Base-by-base conservation (phyloP, 2,113 vertebrate genomes). In the Pongo pygmaeus region DNA sequence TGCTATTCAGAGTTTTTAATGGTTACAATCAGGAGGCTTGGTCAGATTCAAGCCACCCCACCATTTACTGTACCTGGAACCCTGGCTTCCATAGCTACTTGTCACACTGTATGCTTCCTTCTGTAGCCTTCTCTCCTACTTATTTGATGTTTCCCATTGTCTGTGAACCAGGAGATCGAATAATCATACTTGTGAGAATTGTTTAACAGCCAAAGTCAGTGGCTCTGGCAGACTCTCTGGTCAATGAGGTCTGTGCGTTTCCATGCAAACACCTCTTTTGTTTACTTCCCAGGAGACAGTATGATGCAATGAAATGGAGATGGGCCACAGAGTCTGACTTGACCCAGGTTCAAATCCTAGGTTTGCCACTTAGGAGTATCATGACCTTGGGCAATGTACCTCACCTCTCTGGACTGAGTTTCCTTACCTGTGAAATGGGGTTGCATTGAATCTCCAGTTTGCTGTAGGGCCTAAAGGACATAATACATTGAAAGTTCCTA, bases 221-320 rank as follows among this genome's bases (percentile, higher is more conserved):
- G 48, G 61, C 48, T 84, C 38, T 78, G 12, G 57, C 52, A 8
- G 48, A 50, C 85, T 81, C 89, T 81, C 79, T 23, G 17, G 17
- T 55, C 55, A 85, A 61, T 27, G 1, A 89, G 17, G 35, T 35
- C 20, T n/a, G 43, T 16, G 84, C 5, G 4, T 64, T 81, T 78
- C 50, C 67, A 25, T 38, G 38, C 23, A 46, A n/a, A 88, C 30
- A 11, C 16, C 7, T 74, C 7, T 74, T 72, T 91, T 64, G 57
- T 57, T 75, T 38, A 69, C 16, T 25, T 2, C 32, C 23, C 30
- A 5, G 43, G 22, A 1, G 0, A 48, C 10, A 2, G 1, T 8
- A 5, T 70, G 79, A 38, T 46, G 35, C 43, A 22, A 40, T 87
- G 43, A 52, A n/a, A 40, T 52, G 52, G 96, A 67, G 72, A 59